Conservation (phyloP, 2,888 invertebrate genomes). For the Calephelis perditalis region DNA sequence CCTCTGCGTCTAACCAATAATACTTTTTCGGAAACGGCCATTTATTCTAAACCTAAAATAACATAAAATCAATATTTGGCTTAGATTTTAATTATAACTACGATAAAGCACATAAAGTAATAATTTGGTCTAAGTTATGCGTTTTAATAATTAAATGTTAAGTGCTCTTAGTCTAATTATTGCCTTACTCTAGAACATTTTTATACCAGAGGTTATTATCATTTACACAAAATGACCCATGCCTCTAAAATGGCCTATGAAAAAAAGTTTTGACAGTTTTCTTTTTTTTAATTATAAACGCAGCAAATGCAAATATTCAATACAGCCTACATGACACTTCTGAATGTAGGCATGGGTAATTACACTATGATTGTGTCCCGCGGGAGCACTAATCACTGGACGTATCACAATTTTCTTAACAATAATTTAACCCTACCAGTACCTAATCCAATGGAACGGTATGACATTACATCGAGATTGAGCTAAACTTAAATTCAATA, state of each 20-base stretch:
- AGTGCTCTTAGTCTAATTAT: conserved; percentile 73
- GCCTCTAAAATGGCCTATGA: conserved; percentile 22
- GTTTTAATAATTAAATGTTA: conserved; percentile 65
- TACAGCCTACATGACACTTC: not conserved
- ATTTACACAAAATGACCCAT: conserved; percentile 33
- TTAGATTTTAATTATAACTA: conserved; percentile 75
- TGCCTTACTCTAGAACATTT: conserved; percentile 66
- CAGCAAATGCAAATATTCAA: conserved; percentile 9
- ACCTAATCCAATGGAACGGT: conserved; percentile 76
- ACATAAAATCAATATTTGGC: conserved; percentile 77
- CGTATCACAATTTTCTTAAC: conserved; percentile 73
- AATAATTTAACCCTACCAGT: conserved; percentile 64
- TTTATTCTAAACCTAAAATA: conserved; percentile 59
- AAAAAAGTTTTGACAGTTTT: conserved; percentile 2
- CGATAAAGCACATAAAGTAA: conserved; percentile 73
- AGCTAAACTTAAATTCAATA: conserved; percentile 75
- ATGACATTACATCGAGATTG: conserved; percentile 70
- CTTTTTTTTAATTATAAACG: conserved; percentile 12
- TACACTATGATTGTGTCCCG: conserved; percentile 22
- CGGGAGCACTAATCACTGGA: conserved; percentile 56
- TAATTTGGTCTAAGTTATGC: conserved; percentile 78
- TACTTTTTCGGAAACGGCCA: conserved; percentile 67
- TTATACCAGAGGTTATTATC: conserved; percentile 56
- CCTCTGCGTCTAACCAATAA: conserved; percentile 58
- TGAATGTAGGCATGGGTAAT: conserved; percentile 14